Conservation (phyloP, 2,797 vertebrate species). For the Psittacula echo region DNA sequence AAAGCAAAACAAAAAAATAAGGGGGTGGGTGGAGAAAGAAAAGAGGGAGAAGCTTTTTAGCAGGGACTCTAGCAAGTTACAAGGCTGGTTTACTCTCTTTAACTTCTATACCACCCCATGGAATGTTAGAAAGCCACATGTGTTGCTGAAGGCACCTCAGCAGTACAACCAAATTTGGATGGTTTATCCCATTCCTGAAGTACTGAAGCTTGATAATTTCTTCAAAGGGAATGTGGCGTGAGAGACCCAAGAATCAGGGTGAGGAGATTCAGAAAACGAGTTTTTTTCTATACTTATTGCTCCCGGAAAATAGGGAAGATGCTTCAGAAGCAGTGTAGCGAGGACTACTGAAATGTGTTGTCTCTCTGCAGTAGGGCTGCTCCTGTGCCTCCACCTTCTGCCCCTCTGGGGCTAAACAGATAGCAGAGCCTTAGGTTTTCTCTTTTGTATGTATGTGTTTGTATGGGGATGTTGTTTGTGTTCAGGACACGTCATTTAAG, state of each 20-base stretch:
- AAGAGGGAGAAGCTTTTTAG: background rate
- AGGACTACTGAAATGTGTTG: background rate
- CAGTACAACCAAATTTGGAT: background rate
- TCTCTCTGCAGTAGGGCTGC: background rate
- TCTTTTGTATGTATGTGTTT: background rate
- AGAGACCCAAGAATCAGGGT: background rate
- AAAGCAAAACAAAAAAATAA: no score
- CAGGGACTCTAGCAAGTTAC: background rate
- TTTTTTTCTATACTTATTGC: fast-evolving
- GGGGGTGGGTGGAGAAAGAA: background rate
- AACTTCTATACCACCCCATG: background rate
- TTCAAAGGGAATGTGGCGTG: background rate
- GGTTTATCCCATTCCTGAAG: background rate
- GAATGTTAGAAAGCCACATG: background rate
- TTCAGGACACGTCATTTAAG: background rate
- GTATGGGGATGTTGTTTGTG: background rate
- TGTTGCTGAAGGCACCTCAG: background rate
- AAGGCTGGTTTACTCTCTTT: background rate
- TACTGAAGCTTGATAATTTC: background rate
- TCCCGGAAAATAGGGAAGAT: background rate
- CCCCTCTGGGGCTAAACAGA: background rate
- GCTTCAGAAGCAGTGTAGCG: background rate
- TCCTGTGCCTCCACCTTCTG: background rate
- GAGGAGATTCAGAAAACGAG: background rate
- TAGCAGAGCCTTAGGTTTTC: background rate